Evolutionary conservation across 2,797 vertebrate genomes (phyloP).

Genomic region (Kryptopterus vitreolus): DNA sequence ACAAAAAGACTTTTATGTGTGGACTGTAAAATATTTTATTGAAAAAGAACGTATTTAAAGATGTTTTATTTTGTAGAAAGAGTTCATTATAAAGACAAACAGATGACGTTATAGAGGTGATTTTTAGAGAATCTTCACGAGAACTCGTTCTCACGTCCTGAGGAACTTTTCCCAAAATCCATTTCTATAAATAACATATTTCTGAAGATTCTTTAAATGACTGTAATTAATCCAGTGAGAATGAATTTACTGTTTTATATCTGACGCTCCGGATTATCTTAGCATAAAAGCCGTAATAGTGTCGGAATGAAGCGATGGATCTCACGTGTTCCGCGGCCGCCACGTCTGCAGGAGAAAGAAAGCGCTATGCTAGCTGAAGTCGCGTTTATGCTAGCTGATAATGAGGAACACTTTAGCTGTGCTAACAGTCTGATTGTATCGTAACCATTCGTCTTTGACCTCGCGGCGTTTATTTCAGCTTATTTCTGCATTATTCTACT

Average conservation of each 20-base stretch:
- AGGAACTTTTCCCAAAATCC: no score
- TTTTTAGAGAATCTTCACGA: no score
- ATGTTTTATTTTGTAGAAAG: no score
- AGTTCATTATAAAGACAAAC: no score
- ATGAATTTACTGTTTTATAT: not conserved
- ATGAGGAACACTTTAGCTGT: not conserved
- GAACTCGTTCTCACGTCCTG: no score
- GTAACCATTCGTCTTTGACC: conserved; percentile 11
- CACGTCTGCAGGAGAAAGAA: not conserved
- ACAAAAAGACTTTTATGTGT: no score
- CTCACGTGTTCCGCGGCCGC: not conserved
- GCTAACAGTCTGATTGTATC: not conserved
- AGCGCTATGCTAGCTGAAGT: not conserved
- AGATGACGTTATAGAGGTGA: no score
- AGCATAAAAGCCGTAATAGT: not conserved
- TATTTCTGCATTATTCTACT: not conserved
- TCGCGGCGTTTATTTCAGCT: not conserved
- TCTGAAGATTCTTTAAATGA: not conserved
- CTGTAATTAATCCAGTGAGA: not conserved
- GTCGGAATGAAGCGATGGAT: conserved; percentile 1
- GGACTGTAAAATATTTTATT: no score
- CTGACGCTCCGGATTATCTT: not conserved
- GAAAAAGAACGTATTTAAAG: no score
- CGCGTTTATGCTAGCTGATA: not conserved
- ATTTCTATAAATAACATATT: no score